These are phyloP conservation scores for Deroplatys truncata DNA, from an alignment of 2,888 invertebrate species.

Conservation along the genomic window DNA sequence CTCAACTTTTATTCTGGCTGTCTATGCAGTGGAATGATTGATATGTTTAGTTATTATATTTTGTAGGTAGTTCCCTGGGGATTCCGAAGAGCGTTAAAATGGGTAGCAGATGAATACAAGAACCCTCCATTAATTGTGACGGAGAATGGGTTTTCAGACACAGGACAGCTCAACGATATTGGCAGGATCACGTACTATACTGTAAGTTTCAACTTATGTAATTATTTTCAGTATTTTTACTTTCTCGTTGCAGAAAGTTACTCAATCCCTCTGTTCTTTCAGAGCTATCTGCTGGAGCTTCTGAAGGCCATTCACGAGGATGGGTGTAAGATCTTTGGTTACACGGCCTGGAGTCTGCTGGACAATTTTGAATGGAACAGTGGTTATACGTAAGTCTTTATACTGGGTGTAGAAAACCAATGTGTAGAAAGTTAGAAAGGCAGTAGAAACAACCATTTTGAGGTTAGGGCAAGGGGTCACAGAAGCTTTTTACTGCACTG, in stretches of 20 bases:
- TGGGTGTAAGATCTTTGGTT: constrained; percentile 36
- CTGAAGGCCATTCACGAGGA: constrained; percentile 26
- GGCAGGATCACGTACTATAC: constrained; percentile 12
- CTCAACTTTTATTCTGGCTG: no score
- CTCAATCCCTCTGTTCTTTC: not conserved
- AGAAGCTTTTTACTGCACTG: no score
- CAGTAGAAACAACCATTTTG: not conserved
- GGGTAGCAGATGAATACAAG: constrained; percentile 20
- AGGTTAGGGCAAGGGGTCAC: no score
- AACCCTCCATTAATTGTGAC: constrained; percentile 20
- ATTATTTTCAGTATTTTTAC: no score
- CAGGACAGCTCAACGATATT: constrained; percentile 17
- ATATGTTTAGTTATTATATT: not conserved
- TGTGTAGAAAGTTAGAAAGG: not conserved
- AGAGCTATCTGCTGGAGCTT: constrained; percentile 26
- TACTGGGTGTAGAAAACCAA: not conserved
- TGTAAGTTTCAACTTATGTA: not conserved
- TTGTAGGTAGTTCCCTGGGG: constrained; percentile 41
- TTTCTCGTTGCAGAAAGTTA: no score
- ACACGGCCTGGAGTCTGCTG: constrained; percentile 45
- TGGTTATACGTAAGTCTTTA: constrained; percentile 38
- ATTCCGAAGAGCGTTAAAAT: constrained; percentile 21
- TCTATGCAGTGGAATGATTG: no score
- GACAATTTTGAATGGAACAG: constrained; percentile 46
- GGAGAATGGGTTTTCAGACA: constrained; percentile 26